These are phyloP conservation scores for Lasius fuliginosus DNA, from an alignment of 2,888 invertebrate genomes.

Conservation along the genomic window DNA sequence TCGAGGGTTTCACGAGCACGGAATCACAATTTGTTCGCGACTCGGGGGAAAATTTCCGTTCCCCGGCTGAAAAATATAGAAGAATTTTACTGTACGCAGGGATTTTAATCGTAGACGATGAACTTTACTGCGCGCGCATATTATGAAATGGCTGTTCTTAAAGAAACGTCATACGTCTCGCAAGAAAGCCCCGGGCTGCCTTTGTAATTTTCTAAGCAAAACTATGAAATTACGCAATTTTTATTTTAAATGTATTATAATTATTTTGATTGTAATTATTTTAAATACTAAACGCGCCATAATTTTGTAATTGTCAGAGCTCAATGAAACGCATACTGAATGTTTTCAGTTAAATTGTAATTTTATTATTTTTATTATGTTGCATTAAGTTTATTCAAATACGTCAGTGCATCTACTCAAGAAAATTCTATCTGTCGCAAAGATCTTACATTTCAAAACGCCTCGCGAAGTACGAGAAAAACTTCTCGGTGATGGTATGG, in stretches of 20 bases:
- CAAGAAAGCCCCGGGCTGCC: not conserved
- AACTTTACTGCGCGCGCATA: conserved; percentile 20
- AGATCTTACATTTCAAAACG: conserved; percentile 20
- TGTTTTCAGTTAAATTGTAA: conserved; percentile 2
- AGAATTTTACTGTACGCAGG: conserved; percentile 8
- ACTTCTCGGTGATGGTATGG: conserved; percentile 7
- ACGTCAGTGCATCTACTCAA: not conserved
- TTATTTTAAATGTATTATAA: not conserved
- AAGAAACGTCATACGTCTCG: not conserved
- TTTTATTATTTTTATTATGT: not conserved
- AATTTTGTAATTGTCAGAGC: not conserved
- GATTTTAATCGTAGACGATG: conserved; percentile 29
- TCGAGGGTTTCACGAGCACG: conserved; percentile 17
- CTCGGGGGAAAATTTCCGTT: conserved; percentile 38
- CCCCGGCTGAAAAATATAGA: not conserved
- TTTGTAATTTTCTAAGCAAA: not conserved
- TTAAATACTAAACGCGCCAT: not conserved
- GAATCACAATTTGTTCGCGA: conserved; percentile 49
- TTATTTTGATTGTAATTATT: not conserved
- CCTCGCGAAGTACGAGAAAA: not conserved
- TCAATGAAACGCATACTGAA: not conserved
- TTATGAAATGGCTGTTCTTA: not conserved
- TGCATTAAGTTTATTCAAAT: not conserved
- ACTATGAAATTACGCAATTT: not conserved
- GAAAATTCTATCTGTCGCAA: not conserved